Conservation (phyloP, 2,888 invertebrate genomes). For the Achlya flavicornis region DNA sequence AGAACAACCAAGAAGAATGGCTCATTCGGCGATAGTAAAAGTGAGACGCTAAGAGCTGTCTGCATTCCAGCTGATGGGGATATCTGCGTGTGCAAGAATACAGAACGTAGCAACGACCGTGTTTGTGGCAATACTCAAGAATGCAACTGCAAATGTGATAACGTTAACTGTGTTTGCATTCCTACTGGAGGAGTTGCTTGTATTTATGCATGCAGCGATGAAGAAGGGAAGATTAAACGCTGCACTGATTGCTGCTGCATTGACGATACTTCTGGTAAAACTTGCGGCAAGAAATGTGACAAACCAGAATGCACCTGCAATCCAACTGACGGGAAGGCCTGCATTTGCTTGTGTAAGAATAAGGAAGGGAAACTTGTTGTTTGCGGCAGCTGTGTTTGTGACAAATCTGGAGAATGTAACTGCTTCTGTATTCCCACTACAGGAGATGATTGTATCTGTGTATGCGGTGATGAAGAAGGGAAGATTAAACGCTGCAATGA, state of each 20-base stretch:
- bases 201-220: conserved; percentile 43
- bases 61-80: conserved; percentile 41
- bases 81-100: conserved; percentile 43
- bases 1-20: conserved; percentile 33
- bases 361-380: conserved; percentile 27
- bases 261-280: conserved; percentile 24
- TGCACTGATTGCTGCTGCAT: conserved; percentile 34
- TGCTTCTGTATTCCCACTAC: neutral
- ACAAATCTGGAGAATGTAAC: conserved; percentile 20
- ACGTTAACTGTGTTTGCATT: neutral
- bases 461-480: conserved; percentile 27
- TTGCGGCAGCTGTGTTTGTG: conserved; percentile 21
- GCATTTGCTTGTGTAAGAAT: conserved; percentile 43
- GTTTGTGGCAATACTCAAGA: conserved; percentile 23
- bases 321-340: conserved; percentile 35
- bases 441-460: neutral
- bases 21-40: conserved; percentile 21
- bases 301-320: conserved; percentile 41
- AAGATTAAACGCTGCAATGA: conserved; percentile 29
- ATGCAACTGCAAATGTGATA: conserved; percentile 20
- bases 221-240: conserved; percentile 27
- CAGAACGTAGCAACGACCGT: conserved; percentile 25
- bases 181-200: conserved; percentile 22
- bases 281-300: conserved; percentile 37
- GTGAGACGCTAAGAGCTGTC: conserved; percentile 35